phyloP scores from a whole-genome alignment of 2,113 vertebrate genomes.

The Hydrolagus affinis region DNA sequence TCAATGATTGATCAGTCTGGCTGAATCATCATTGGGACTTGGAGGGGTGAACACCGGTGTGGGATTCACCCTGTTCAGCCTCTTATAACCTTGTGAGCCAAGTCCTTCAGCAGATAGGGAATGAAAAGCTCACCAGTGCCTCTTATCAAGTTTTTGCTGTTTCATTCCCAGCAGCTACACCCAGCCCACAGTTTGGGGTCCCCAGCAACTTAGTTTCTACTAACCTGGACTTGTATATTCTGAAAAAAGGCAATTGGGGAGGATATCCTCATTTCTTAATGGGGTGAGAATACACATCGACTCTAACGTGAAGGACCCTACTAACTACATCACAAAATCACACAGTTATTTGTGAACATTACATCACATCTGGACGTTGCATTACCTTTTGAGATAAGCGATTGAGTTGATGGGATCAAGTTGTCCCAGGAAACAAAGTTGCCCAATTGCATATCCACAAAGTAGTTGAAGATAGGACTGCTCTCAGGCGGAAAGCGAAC shows the following conservation, averaged over 20 bases:
- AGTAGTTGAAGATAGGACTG: constrained; percentile 50
- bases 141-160: too few species aligned
- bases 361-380: neutral
- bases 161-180: too few species aligned
- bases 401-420: constrained; percentile 46
- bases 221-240: neutral
- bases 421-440: constrained; percentile 51
- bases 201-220: neutral
- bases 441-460: constrained; percentile 53
- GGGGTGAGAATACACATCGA: neutral
- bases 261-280: neutral
- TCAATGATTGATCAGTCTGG: too few species aligned
- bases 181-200: too few species aligned
- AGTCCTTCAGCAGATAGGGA: too few species aligned
- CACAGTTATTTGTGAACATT: neutral
- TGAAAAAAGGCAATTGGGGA: neutral
- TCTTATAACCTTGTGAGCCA: too few species aligned
- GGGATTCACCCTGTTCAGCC: too few species aligned
- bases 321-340: neutral
- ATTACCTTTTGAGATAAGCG: constrained; percentile 50
- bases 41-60: too few species aligned
- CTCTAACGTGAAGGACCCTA: neutral
- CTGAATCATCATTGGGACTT: too few species aligned
- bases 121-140: too few species aligned
- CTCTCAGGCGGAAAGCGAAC: constrained; percentile 44